phyloP scores from a whole-genome alignment of 2,888 invertebrate species.

The Isotomurus palustris region DNA sequence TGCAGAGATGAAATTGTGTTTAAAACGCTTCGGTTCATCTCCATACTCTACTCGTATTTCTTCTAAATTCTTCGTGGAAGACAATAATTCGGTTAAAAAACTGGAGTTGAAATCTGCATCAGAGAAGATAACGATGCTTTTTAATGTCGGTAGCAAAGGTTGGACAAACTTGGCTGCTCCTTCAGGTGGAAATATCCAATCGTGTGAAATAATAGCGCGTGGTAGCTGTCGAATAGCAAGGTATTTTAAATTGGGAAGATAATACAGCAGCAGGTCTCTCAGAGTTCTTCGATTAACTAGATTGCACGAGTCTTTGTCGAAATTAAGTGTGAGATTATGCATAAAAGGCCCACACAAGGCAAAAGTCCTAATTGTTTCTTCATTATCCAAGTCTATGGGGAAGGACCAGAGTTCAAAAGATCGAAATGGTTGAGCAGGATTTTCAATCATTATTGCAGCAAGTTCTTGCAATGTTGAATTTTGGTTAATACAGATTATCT shows the following conservation, averaged over 20 bases:
- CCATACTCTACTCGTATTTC: constrained; percentile 33
- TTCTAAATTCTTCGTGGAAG: constrained; percentile 19
- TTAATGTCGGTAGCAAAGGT: constrained; percentile 17
- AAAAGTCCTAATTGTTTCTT: constrained; percentile 16
- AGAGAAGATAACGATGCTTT: constrained; percentile 30
- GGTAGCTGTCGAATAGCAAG: constrained; percentile 29
- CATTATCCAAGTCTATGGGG: constrained; percentile 19
- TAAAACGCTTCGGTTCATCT: constrained; percentile 31
- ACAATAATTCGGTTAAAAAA: constrained; percentile 26
- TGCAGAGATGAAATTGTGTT: constrained; percentile 19
- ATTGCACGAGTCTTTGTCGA: constrained; percentile 28
- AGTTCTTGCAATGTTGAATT: neutral
- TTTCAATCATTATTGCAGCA: constrained; percentile 16
- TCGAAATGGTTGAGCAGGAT: constrained; percentile 27
- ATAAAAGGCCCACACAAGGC: constrained; percentile 26
- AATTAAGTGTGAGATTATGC: constrained; percentile 29
- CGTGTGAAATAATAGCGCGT: constrained; percentile 18
- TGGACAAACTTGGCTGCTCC: constrained; percentile 22
- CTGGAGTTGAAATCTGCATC: constrained; percentile 23
- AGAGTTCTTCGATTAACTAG: constrained; percentile 22
- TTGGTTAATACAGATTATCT: constrained; percentile 8
- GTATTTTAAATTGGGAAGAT: constrained; percentile 28
- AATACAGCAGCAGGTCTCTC: constrained; percentile 30
- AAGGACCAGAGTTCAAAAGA: constrained; percentile 34
- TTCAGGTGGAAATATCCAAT: constrained; percentile 24